phyloP scores from a whole-genome alignment of 1,140 invertebrate genomes.

The Patella vulgata region DNA sequence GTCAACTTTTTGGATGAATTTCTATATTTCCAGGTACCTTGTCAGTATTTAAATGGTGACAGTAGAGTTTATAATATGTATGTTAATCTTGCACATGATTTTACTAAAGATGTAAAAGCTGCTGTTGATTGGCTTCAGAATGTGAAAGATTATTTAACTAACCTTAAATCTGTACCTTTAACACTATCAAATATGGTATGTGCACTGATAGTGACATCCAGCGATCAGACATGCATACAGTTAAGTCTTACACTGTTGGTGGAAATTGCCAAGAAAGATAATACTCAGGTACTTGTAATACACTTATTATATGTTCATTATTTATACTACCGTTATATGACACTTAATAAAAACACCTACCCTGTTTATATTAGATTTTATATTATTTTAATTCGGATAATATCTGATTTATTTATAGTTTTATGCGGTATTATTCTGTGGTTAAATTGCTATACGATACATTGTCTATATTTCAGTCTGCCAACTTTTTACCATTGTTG shows the following conservation, averaged over 20 bases:
- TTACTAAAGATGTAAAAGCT: neutral
- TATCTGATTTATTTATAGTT: too few relatives aligned
- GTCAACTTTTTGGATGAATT: too few relatives aligned
- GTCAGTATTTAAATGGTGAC: too few relatives aligned
- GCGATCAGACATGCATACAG: conserved; percentile 2
- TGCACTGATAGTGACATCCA: conserved; percentile 27
- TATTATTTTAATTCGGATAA: too few relatives aligned
- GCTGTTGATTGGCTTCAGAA: conserved; percentile 22
- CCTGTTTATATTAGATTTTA: too few relatives aligned
- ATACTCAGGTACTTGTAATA: conserved; percentile 28
- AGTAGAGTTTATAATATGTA: too few relatives aligned
- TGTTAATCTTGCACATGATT: conserved; percentile 6
- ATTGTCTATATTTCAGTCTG: conserved; percentile 36
- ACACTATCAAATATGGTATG: conserved; percentile 24
- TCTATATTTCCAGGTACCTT: too few relatives aligned
- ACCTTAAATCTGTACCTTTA: conserved; percentile 18
- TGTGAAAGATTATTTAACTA: conserved; percentile 14
- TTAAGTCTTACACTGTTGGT: conserved; percentile 19
- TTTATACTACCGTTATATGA: neutral
- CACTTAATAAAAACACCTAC: too few relatives aligned
- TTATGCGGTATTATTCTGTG: too few relatives aligned
- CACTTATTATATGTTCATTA: neutral
- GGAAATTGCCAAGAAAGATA: conserved; percentile 29
- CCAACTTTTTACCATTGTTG: conserved; percentile 45
- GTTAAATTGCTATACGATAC: too few relatives aligned